Percentiles rank a stretch among this genome's conserved stretches.
Evolutionary conservation across 2,113 vertebrate genomes (phyloP).

Genomic region (Indri indri): DNA sequence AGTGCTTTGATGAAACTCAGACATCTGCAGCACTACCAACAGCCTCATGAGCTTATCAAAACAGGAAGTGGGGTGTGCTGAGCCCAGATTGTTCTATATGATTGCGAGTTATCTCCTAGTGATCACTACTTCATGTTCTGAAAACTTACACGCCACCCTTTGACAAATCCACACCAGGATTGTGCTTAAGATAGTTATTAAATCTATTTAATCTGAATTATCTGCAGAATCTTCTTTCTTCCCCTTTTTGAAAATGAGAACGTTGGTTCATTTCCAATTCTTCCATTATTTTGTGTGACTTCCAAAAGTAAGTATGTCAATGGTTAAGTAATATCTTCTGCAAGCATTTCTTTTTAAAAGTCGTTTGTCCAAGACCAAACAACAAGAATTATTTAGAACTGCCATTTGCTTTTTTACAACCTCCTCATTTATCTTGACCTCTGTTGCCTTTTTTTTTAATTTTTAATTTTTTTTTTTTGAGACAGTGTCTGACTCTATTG

Average conservation of each 20-base stretch:
- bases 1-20: not conserved
- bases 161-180: not conserved
- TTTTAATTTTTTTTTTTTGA: too few relatives aligned
- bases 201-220: not conserved
- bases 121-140: not conserved
- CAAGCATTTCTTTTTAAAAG: not conserved
- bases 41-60: not conserved
- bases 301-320: conserved; percentile 8
- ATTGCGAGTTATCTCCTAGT: not conserved
- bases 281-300: not conserved
- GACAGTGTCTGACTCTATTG: too few relatives aligned
- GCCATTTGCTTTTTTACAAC: not conserved
- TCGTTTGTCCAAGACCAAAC: not conserved
- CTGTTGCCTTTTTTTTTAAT: not conserved
- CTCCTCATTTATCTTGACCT: not conserved
- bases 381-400: not conserved
- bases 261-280: not conserved
- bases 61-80: conserved; percentile 43
- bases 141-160: not conserved
- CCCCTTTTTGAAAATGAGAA: not conserved
- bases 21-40: not conserved
- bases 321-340: not conserved
- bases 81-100: not conserved
- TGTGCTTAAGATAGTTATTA: not conserved
- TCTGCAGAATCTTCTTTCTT: not conserved